Evolutionary conservation across 2,797 vertebrate genomes (phyloP), one percentile per base, ranked within the genome.

Genomic region (Coreius guichenoti): DNA sequence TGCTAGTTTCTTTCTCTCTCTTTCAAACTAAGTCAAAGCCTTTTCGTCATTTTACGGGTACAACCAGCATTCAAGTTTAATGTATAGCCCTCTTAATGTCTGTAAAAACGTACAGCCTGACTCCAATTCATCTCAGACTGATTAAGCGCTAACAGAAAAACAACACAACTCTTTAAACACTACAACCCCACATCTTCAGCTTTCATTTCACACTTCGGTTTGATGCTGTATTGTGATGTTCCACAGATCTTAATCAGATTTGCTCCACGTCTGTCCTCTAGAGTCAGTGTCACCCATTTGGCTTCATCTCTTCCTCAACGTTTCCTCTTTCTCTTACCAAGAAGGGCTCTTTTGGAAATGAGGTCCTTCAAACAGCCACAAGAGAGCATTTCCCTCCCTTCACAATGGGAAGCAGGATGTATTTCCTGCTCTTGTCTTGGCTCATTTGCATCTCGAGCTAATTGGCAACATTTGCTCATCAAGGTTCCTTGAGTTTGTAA

Each of bases 401-500:
- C 56, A 81, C 54, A 70, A 77, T n/a, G 23, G 17, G n/a, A 73
- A 75, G 33, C 74, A 83, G 67, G 76, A 84, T 84, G 75, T 33
- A 84, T 16, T 74, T 84, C 68, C 31, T 81, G 81, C 74, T 43
- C 56, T 83, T 76, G 68, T 36, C 83, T 73, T 26, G 54, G 45
- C 87, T 78, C 83, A 86, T 88, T 88, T 86, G 83, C 87, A 86
- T 86, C 36, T 16, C 8, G 1, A 33, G 74, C 69, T 87, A 89
- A 89, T 87, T 87, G 83, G 83, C 49, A 83, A 61, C 68, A 89
- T 86, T 87, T 74, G 63, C 86, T 86, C 75, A 89, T 85, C 88
- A 86, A 87, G 80, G 80, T 87, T 89, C 58, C 68, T 86, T 49
- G 82, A 91, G 78, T 85, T 51, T 33, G 77, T 81, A 92, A 90